Base-by-base conservation (phyloP, 2,797 vertebrate species). In the Muscicapa striata region DNA sequence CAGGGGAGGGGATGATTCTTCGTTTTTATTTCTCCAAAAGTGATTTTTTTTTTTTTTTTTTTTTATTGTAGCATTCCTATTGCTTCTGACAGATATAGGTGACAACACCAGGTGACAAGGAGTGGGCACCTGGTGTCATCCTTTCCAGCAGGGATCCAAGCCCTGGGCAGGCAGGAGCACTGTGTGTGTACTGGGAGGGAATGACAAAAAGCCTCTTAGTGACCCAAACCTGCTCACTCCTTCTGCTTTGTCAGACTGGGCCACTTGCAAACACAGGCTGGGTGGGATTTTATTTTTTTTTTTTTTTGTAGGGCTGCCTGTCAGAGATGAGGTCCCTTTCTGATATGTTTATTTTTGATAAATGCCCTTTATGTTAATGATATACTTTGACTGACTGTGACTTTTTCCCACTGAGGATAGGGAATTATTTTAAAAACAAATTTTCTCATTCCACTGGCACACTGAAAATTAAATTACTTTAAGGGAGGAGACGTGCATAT, bases 131-230 rank as follows among this genome's bases (percentile, higher is more conserved):
- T 34, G 22, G 75, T 43, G 46, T 58, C 23, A 68, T 46, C 77
- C 69, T 75, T 55, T 73, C 19, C 12, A 5, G 52, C 45, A 74
- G 58, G 66, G 77, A 59, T 6, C 49, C 24, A 61, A 51, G 86
- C 4, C 5, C 62, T 73, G 38, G 87, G 57, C 30, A 66, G 16
- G 43, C 4, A 13, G 40, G 51, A 93, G 76, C 30, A 6, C 32
- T 2, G 1, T 3, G 0, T 1, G 2, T 8, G 2, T 19, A n/a
- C 66, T 34, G 30, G 54, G 43, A 84, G 6, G 4, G 9, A 51
- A 43, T 40, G 55, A 68, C 40, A 84, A n/a, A 84, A 87, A 79
- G 19, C 52, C 17, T 67, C 45, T 76, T 41, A 64, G 52, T 67
- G 75, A 70, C 48, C 52, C 41, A 49, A 24, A 61, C 13, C 30